Evolutionary conservation across 2,888 invertebrate genomes (phyloP).

Genomic region (Stenotaenia linearis): DNA sequence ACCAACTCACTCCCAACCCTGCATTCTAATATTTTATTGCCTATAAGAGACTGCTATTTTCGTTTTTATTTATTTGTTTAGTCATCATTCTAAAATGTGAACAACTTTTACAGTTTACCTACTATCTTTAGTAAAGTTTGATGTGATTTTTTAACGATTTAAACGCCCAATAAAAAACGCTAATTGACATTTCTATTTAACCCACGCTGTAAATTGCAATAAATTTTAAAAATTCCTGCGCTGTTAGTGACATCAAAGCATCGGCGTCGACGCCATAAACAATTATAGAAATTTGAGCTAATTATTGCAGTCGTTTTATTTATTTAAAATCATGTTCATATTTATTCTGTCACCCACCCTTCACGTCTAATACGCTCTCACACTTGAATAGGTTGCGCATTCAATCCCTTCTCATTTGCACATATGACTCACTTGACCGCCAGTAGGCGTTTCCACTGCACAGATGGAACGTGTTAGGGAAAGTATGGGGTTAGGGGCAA

Average conservation of each 20-base stretch:
- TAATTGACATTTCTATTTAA: too few species aligned
- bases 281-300: too few species aligned
- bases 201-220: too few species aligned
- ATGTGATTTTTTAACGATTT: background rate
- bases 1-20: background rate
- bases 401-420: conserved; percentile 7
- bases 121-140: background rate
- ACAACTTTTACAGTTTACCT: background rate
- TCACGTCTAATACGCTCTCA: background rate
- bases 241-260: too few species aligned
- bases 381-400: background rate
- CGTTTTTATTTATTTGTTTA: background rate
- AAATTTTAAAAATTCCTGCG: too few species aligned
- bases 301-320: background rate
- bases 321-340: background rate
- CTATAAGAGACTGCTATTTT: background rate
- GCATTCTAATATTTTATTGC: background rate
- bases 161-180: background rate
- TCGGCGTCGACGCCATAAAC: too few species aligned
- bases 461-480: conserved; percentile 1
- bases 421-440: conserved; percentile 17
- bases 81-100: background rate
- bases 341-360: background rate
- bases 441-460: background rate
- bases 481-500: background rate